phyloP scores from a whole-genome alignment of 2,797 vertebrate species.

The Bovichtus diacanthus region DNA sequence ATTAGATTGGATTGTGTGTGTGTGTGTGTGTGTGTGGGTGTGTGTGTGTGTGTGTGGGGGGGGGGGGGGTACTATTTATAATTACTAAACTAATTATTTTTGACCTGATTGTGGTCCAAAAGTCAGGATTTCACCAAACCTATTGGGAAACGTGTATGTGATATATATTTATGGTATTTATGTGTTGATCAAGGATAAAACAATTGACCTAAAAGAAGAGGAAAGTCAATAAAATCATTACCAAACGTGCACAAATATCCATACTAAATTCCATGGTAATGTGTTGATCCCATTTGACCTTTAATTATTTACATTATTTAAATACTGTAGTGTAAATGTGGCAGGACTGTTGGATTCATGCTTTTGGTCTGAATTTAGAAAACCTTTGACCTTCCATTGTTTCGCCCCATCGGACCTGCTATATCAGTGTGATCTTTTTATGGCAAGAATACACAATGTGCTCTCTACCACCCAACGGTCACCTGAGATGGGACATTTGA shows the following conservation, averaged over 20 bases:
- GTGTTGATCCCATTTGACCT: not conserved
- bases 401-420: not conserved
- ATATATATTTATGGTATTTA: too few relatives aligned
- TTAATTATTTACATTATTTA: not conserved
- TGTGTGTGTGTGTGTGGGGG: too few relatives aligned
- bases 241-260: not conserved
- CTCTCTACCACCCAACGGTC: not conserved
- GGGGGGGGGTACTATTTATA: too few relatives aligned
- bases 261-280: not conserved
- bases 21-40: too few relatives aligned
- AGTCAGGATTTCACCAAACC: not conserved
- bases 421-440: conserved; percentile 3
- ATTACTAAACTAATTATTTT: not conserved
- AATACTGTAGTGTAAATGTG: not conserved
- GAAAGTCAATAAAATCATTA: conserved; percentile 16
- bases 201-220: not conserved
- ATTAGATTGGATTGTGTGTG: not conserved
- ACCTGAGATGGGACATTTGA: conserved; percentile 48
- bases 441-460: not conserved
- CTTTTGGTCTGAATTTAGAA: not conserved
- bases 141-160: too few relatives aligned
- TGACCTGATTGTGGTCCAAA: not conserved
- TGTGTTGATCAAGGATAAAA: conserved; percentile 9
- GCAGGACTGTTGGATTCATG: not conserved
- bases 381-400: not conserved